Evolutionary conservation across 37 sponge, comb jelly and placozoan species (phyloP).

Genomic region (Oscarella lobularis): DNA sequence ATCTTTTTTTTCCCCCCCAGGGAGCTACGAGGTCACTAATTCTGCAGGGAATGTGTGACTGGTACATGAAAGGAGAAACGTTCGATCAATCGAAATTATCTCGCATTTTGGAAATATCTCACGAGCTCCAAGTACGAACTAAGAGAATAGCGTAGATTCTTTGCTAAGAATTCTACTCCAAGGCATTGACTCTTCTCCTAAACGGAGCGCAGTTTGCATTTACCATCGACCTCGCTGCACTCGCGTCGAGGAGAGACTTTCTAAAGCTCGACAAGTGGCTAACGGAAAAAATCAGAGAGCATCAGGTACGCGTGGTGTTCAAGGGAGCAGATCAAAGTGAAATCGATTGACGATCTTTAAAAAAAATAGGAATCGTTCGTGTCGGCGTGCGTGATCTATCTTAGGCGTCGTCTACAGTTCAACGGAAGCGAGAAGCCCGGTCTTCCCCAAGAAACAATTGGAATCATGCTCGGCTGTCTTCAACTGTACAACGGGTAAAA

Average conservation of each 20-base stretch:
- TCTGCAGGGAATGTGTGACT: constrained; percentile 75
- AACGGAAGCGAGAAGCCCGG: too few species aligned
- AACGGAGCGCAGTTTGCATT: constrained; percentile 72
- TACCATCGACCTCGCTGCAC: constrained; percentile 87
- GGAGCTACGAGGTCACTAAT: constrained; percentile 38
- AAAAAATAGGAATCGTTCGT: constrained; percentile 55
- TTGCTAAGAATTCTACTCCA: not conserved
- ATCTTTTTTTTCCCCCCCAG: too few species aligned
- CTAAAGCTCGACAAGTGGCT: constrained; percentile 98
- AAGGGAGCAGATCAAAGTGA: not conserved
- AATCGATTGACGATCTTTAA: too few species aligned
- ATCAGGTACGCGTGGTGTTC: constrained; percentile 39
- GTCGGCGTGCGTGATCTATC: constrained; percentile 21
- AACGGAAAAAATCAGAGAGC: constrained; percentile 64
- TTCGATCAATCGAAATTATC: constrained; percentile 67
- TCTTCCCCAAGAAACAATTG: too few species aligned
- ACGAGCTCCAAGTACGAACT: constrained; percentile 70
- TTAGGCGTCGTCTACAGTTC: too few species aligned
- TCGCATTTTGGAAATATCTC: constrained; percentile 80
- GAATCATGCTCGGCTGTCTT: too few species aligned
- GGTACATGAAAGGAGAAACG: constrained; percentile 60
- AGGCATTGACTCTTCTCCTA: constrained; percentile 50
- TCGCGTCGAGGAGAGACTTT: constrained; percentile 79
- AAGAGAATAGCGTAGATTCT: not conserved
- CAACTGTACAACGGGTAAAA: too few species aligned